Evolutionary conservation across 2,888 invertebrate species (phyloP).

Genomic region (Notodonta ziczac): DNA sequence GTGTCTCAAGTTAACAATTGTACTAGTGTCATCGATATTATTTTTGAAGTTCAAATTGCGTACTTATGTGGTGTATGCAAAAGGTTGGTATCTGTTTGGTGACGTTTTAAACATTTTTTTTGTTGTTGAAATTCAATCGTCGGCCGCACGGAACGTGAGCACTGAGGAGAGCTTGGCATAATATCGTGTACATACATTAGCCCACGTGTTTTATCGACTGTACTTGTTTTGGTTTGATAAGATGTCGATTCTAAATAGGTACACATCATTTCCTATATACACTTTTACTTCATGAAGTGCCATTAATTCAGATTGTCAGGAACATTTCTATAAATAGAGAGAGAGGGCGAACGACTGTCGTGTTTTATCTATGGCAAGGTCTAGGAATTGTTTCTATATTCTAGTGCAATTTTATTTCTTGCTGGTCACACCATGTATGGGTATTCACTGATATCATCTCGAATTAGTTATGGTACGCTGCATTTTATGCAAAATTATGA

Average conservation of each 20-base stretch:
- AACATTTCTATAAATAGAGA: constrained; percentile 59
- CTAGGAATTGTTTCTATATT: constrained; percentile 40
- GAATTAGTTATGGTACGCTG: constrained; percentile 5
- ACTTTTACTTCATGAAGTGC: not conserved
- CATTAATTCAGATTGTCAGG: constrained; percentile 16
- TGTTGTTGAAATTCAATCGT: constrained; percentile 14
- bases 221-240: constrained; percentile 1
- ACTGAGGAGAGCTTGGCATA: not conserved
- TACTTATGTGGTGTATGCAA: constrained; percentile 10
- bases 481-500: too few relatives aligned
- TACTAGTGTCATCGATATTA: constrained; percentile 19
- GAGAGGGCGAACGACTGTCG: constrained; percentile 61
- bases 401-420: constrained; percentile 18
- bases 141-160: not conserved
- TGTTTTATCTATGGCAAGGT: constrained; percentile 46
- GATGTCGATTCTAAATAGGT: not conserved
- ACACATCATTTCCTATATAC: not conserved
- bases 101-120: constrained; percentile 13
- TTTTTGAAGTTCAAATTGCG: constrained; percentile 30
- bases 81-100: constrained; percentile 16
- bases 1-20: not conserved
- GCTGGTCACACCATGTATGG: constrained; percentile 30
- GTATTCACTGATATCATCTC: constrained; percentile 18
- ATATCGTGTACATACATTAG: not conserved
- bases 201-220: not conserved